A percentile compares a stretch with the other conserved stretches of the same genome.
These are phyloP conservation scores for Ischnura elegans DNA, from an alignment of 2,888 invertebrate species.

Conservation along the genomic window DNA sequence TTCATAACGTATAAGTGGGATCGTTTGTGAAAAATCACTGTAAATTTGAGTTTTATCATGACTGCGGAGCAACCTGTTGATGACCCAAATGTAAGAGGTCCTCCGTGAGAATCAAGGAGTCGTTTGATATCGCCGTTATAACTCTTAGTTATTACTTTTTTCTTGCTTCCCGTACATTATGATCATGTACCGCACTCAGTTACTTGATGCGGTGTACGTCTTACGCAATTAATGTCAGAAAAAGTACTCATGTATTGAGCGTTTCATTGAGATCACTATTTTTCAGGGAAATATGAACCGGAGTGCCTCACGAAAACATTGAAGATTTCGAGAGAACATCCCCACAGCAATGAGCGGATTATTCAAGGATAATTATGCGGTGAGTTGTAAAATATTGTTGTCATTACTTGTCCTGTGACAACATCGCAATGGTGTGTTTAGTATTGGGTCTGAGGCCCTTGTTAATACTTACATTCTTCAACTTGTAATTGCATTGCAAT, in stretches of 20 bases:
- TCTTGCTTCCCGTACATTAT: too few relatives aligned
- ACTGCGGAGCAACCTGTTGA: constrained; percentile 52
- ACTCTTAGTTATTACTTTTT: not conserved
- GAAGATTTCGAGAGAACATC: not conserved
- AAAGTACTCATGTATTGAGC: too few relatives aligned
- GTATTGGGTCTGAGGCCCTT: too few relatives aligned
- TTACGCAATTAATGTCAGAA: too few relatives aligned
- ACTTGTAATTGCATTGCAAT: too few relatives aligned
- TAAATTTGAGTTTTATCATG: not conserved
- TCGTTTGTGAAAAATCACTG: not conserved
- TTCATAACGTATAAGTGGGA: not conserved
- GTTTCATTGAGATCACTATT: not conserved
- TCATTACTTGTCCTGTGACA: too few relatives aligned
- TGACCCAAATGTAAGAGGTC: constrained; percentile 42
- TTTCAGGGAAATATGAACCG: constrained; percentile 20
- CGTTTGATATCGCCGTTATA: not conserved
- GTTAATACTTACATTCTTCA: too few relatives aligned
- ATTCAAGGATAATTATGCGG: constrained; percentile 65
- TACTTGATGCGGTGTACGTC: too few relatives aligned
- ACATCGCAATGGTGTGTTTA: too few relatives aligned
- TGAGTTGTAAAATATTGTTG: not conserved
- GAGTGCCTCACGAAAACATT: not conserved
- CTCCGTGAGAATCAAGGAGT: not conserved
- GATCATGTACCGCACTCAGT: too few relatives aligned
- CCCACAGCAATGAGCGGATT: constrained; percentile 37